Evolutionary conservation across 2,888 invertebrate genomes (phyloP), one percentile per base, ranked within the genome.

Genomic region (Meandrusa payeni): DNA sequence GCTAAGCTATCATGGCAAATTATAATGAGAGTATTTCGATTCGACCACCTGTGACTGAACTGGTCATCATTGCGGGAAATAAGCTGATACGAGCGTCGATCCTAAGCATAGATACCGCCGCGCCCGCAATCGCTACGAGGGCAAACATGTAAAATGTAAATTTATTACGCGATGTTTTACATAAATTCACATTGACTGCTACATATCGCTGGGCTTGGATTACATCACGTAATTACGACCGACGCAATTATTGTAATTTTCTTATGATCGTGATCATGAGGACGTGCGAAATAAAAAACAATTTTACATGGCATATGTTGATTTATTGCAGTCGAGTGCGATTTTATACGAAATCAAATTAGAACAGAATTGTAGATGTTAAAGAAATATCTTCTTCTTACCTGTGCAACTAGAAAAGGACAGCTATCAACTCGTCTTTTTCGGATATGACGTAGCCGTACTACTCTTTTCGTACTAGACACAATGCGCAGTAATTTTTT

Each of bases 241-340:
- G 55, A 64, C 74, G 80, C 81, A 85, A 86, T 87, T 86, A 87
- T 87, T 85, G 83, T 87, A 87, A 86, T 87, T 87, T 85, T 76
- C 74, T 72, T 82, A 82, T 82, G 82, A 85, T 82, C 79, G 71
- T 65, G 68, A 61, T 69, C 73, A 78, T 79, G 77, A 83, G 74
- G 78, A 85, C 78, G 83, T 82, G 86, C 80, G 83, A 86, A 85
- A 79, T 33, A 43, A 37, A 11, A 78, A 82, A 81, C 73, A 75
- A 75, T 82, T 80, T 80, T 73, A 74, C 67, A 68, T 64, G 63
- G 64, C 70, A 15, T 67, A 70, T 70, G 61, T 54, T 80, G 85
- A 86, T 86, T 86, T 85, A 85, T 82, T 59, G 61, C 48, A 52
- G 55, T 58, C 61, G 57, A 62, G 57, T 60, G 61, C 55, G 63